Conservation (phyloP, 2,797 vertebrate species). For the Aldrovandia affinis region DNA sequence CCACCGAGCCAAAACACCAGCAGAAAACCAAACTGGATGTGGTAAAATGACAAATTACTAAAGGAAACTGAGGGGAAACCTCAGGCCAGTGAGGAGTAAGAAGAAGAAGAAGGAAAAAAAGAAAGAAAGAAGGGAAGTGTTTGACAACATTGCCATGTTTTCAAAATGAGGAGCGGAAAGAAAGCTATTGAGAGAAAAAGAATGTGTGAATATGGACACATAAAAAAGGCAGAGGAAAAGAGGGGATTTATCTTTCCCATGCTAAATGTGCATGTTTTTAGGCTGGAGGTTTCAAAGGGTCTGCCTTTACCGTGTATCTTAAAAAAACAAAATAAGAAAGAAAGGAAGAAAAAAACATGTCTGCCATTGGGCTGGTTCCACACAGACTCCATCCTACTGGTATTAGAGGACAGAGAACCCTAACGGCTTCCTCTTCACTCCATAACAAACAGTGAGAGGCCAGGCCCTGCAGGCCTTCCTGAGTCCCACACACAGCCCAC, state of each 20-base stretch:
- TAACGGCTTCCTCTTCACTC: slow-evolving; percentile 76
- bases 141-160: slow-evolving; percentile 14
- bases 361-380: slow-evolving; percentile 70
- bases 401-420: slow-evolving; percentile 78
- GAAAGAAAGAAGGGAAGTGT: slow-evolving; percentile 4
- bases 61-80: slow-evolving; percentile 75
- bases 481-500: slow-evolving; percentile 71
- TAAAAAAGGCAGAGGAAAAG: no score
- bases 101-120: not conserved
- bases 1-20: slow-evolving; percentile 68
- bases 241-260: not conserved
- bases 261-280: not conserved
- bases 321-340: slow-evolving; percentile 52
- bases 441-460: slow-evolving; percentile 75
- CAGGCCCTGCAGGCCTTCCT: slow-evolving; percentile 78
- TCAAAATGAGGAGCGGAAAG: not conserved
- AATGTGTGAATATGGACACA: not conserved
- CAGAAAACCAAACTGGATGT: slow-evolving; percentile 81
- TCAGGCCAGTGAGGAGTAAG: slow-evolving; percentile 49
- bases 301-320: slow-evolving; percentile 56
- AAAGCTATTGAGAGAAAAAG: not conserved
- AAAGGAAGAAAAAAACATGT: slow-evolving; percentile 43
- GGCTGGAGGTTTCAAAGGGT: slow-evolving; percentile 54
- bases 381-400: slow-evolving; percentile 78
- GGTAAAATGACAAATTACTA: slow-evolving; percentile 82